Base-by-base conservation (phyloP, 2,113 vertebrate genomes). In the Chionomys nivalis region DNA sequence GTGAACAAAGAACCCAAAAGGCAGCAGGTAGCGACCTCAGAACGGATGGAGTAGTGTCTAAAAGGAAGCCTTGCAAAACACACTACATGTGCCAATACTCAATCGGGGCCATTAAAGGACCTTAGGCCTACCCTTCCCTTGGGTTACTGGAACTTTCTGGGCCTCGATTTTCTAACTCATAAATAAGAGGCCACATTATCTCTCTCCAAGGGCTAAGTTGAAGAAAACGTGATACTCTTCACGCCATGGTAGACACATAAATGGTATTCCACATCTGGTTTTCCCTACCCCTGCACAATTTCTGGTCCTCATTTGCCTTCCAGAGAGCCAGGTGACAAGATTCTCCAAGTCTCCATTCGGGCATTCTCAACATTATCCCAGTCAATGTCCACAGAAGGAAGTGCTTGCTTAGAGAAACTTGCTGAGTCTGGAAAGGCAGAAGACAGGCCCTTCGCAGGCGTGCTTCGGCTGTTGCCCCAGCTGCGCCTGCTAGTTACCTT, bases 401-500 rank as follows among this genome's bases (percentile, higher is more conserved):
- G 6, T 4, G 33, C 87, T 31, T 42, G 44, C 68, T 81, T 13
- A 83, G 28, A 73, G 61, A 66, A 68, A 78, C 26, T 36, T 5
- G 6, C 7, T 21, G 31, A 19, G 1, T 58, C n/a, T 2, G 0
- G 0, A 0, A 49, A 36, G 0, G 1, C 26, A 12, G 1, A 0
- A 14, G 36, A 16, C 7, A 5, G 10, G 16, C 26, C 65, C 26
- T 85, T 87, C 96, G 94, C 97, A 81, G 0, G 97, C 96, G 16
- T 10, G 7, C 33, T 28, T 0, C 0, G 28, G 55, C 85, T 8
- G 44, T 39, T 0, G 68, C 55, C 5, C 33, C 91, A 89, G 92
- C 95, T 21, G 42, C 70, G 98, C 91, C 98, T 94, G 92, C 73
- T 90, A 85, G 97, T 98, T 98, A 98, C 98, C 97, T 97, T 97